Conservation (phyloP, 2,888 invertebrate genomes). For the Acrobasis repandana region DNA sequence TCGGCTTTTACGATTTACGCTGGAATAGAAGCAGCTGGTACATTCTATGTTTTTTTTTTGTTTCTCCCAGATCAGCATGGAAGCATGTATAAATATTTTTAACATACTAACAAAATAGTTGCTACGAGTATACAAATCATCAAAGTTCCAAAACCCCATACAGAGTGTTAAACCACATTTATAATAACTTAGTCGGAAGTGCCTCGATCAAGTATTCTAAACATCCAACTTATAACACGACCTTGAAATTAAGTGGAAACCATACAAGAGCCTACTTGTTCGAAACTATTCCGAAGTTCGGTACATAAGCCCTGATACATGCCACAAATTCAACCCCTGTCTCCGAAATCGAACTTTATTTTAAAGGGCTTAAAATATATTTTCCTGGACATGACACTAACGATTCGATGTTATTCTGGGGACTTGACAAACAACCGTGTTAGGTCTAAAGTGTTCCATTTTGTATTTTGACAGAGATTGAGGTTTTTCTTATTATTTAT, state of each 20-base stretch:
- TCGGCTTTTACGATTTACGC: too few species aligned
- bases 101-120: not conserved
- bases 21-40: too few species aligned
- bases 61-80: too few species aligned
- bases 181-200: not conserved
- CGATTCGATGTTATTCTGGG: conserved; percentile 6
- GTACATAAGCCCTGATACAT: conserved; percentile 39
- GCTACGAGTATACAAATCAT: conserved; percentile 3
- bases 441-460: conserved; percentile 1
- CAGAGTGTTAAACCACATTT: not conserved
- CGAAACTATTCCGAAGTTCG: conserved; percentile 40
- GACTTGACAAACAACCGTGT: not conserved
- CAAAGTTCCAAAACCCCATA: not conserved
- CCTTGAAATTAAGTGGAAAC: conserved; percentile 20
- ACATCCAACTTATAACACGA: conserved; percentile 7
- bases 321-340: conserved; percentile 60
- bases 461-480: conserved; percentile 5
- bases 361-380: conserved; percentile 28
- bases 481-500: not conserved
- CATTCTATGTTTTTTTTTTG: too few species aligned
- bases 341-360: conserved; percentile 47
- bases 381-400: conserved; percentile 35
- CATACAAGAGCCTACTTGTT: conserved; percentile 19
- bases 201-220: conserved; percentile 3
- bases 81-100: too few species aligned